Evolutionary conservation across 2,113 vertebrate genomes (phyloP), one percentile per base, ranked within the genome.

Genomic region (Eurystomus gularis): DNA sequence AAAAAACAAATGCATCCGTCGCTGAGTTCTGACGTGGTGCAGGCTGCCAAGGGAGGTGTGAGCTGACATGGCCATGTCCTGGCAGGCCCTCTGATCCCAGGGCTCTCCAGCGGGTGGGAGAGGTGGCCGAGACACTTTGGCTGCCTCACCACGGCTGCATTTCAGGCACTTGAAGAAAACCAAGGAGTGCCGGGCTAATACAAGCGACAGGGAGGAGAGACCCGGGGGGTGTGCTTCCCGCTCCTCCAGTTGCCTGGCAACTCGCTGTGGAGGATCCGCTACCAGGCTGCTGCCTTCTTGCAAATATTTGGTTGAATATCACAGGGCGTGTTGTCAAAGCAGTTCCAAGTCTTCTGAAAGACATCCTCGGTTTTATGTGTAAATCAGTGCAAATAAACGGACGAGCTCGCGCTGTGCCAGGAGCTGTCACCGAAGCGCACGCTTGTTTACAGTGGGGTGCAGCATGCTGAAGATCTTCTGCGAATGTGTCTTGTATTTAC

Each of bases 61-160:
- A 29, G 52, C 29, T 31, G 26, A 8, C 5, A 39, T 0, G 2
- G 3, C 3, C 0, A 1, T 40, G 31, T 49, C 77, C 82, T 37
- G 21, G 15, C 57, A 54, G 62, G 13, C 29, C 39, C 54, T 25
- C 29, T 18, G 5, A 14, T 42, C n/a, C 24, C 17, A 1, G 28
- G 18, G 2, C 17, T 16, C 73, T 39, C 46, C 2, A 6, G 28
- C 3, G 0, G 52, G 5, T 11, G 23, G 51, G 18, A 40, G 46
- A n/a, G 40, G 7, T 7, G 12, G 17, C 61, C n/a, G 14, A 23
- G 44, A 17, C 16, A 3, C 51, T 35, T 11, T 21, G 18, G 55
- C 75, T 62, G 51, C 48, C 13, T 19, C 15, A 29, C 55, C 17
- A 17, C 1, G 3, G 70, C 61, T 21, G 68, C 33, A 2, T 10